These are phyloP conservation scores for Acrobasis suavella DNA, from an alignment of 2,888 invertebrate genomes.

Conservation along the genomic window DNA sequence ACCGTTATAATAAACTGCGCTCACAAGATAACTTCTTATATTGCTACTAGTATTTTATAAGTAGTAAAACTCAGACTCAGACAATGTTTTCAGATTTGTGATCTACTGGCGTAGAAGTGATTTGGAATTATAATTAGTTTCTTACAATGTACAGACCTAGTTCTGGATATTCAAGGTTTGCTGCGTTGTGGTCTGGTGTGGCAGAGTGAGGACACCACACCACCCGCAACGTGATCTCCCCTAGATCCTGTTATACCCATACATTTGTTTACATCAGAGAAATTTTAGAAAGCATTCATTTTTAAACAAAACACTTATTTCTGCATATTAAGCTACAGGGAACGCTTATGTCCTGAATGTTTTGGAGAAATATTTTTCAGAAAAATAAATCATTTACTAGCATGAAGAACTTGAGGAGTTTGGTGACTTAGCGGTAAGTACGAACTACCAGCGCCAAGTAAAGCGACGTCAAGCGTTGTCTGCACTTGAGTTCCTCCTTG, in stretches of 20 bases:
- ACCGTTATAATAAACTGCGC: too few species aligned
- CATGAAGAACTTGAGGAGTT: too few species aligned
- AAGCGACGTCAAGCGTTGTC: too few species aligned
- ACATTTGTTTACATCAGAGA: slow-evolving; percentile 11
- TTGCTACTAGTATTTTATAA: too few species aligned
- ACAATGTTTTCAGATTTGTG: too few species aligned
- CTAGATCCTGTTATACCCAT: slow-evolving; percentile 13
- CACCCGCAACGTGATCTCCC: slow-evolving; percentile 1
- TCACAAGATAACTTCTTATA: too few species aligned
- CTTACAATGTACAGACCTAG: not conserved
- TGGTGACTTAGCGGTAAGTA: too few species aligned
- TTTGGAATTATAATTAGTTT: not conserved
- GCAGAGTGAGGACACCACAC: not conserved
- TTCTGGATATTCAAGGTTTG: too few species aligned
- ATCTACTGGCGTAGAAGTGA: not conserved
- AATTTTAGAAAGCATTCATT: slow-evolving; percentile 6
- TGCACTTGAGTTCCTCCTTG: too few species aligned
- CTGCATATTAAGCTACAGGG: not conserved
- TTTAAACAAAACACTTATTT: slow-evolving; percentile 13
- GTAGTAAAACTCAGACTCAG: too few species aligned
- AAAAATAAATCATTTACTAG: not conserved
- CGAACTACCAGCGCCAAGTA: too few species aligned
- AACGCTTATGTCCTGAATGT: not conserved
- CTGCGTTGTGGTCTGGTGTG: not conserved
- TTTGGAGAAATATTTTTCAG: not conserved